These are phyloP conservation scores for Dicrostonyx torquatus DNA, from an alignment of 2,797 vertebrate genomes.

Conservation along the genomic window DNA sequence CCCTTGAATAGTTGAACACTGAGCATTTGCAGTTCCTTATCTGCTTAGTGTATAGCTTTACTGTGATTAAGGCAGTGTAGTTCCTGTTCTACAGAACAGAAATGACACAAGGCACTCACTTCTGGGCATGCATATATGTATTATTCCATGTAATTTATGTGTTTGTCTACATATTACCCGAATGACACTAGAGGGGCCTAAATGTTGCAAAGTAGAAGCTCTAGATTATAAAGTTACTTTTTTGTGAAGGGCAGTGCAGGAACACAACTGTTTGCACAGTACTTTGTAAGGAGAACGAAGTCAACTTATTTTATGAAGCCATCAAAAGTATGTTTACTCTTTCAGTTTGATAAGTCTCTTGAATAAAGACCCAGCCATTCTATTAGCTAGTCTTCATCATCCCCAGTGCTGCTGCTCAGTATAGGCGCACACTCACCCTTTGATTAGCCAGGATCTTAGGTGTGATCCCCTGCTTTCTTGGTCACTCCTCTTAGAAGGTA, in stretches of 20 bases:
- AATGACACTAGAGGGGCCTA: neutral
- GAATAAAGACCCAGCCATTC: neutral
- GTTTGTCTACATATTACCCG: neutral
- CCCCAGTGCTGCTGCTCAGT: neutral
- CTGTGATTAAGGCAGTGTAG: neutral
- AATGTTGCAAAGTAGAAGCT: slow-evolving; percentile 20
- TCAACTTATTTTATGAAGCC: neutral
- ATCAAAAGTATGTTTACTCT: neutral
- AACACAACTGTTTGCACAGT: neutral
- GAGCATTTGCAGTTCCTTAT: neutral
- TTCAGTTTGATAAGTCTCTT: neutral
- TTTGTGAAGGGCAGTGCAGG: neutral
- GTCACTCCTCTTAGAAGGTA: neutral
- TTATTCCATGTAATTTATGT: neutral
- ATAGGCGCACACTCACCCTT: neutral
- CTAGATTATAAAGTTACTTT: neutral
- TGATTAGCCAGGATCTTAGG: neutral
- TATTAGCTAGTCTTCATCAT: neutral
- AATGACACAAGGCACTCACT: neutral
- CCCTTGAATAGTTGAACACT: neutral
- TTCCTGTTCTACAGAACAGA: neutral
- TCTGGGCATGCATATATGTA: neutral
- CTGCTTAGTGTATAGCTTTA: neutral
- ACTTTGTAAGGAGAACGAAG: neutral
- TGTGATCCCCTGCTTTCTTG: neutral